A percentile compares a stretch with the other conserved stretches of the same genome.
phyloP scores from a whole-genome alignment of 2,888 invertebrate species.

The Aporophyla nigra region DNA sequence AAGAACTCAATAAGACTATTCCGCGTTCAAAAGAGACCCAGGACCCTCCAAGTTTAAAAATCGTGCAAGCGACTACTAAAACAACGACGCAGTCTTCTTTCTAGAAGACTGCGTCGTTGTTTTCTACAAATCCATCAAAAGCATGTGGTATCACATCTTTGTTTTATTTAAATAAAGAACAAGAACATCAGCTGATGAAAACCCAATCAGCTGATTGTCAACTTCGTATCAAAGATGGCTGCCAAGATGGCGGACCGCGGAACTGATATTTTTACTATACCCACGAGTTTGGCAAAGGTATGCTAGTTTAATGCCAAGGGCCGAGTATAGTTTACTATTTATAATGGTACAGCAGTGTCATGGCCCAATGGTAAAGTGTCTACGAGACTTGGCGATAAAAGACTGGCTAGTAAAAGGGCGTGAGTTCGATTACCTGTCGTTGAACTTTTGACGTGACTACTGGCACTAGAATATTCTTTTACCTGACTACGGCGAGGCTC shows the following conservation, averaged over 20 bases:
- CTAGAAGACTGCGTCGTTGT: no score
- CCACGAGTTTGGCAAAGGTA: constrained; percentile 37
- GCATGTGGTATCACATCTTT: not conserved
- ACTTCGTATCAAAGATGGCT: constrained; percentile 33
- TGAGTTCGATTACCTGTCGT: not conserved
- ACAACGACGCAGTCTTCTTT: not conserved
- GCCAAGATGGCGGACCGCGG: constrained; percentile 37
- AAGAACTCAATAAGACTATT: no score
- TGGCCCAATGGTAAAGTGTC: not conserved
- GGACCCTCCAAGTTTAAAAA: no score
- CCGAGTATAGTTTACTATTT: constrained; percentile 26
- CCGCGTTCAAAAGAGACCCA: no score
- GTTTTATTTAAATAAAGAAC: not conserved
- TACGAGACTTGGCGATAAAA: not conserved
- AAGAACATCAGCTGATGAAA: constrained; percentile 9
- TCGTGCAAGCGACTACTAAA: not conserved
- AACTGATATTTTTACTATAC: constrained; percentile 23
- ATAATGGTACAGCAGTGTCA: constrained; percentile 5
- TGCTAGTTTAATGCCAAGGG: constrained; percentile 39
- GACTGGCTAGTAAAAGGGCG: not conserved
- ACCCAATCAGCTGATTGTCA: constrained; percentile 32
- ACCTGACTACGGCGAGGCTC: no score
- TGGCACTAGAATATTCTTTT: no score
- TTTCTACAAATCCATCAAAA: not conserved
- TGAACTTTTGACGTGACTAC: not conserved